Base-by-base conservation (phyloP, 2,113 vertebrate species). In the Amblyornis subalaris region DNA sequence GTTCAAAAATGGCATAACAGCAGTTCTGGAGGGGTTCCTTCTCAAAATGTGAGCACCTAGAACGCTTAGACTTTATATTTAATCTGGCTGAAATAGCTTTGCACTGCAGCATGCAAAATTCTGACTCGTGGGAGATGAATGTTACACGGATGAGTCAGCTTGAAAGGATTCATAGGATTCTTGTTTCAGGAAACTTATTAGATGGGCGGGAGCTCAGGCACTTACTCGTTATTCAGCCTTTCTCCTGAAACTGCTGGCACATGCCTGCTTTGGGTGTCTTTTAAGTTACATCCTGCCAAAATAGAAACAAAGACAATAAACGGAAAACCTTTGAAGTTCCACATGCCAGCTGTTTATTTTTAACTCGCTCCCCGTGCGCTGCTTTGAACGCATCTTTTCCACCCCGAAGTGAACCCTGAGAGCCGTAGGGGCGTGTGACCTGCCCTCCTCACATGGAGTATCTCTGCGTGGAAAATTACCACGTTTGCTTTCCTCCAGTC, bases 241-340 rank as follows among this genome's bases (percentile, higher is more conserved):
- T 4, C 72, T 84, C 36, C 85, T 88, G 45, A 29, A 65, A 54
- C 14, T 35, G 80, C 93, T 75, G 87, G 79, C 76, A 90, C 50
- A 57, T 26, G 85, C 55, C 78, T 85, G 54, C 0, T 83, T 58
- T 42, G 66, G 51, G 86, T 88, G 86, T 55, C 78, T 89, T 82
- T 71, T 51, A 15, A 33, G 36, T 61, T 50, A 7, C 58, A 79
- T 50, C 57, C 93, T 96, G 84, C 91, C 81, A 85, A 78, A 93
- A 87, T 12, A 94, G 80, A 64, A 85, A 62, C 5, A 2, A 42
- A 89, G 89, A 94, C 93, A 96, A 96, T 94, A 50, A 89, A 88
- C 22, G 87, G 95, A 95, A 96, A 89, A 82, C 54, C 89, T 89
- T 85, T 93, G 95, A 94, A 91, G 94, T 78, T 67, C 71, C 70